Percentiles rank a stretch among this genome's conserved stretches.
Evolutionary conservation across 2,888 invertebrate genomes (phyloP).

Genomic region (Thalpophila matura): DNA sequence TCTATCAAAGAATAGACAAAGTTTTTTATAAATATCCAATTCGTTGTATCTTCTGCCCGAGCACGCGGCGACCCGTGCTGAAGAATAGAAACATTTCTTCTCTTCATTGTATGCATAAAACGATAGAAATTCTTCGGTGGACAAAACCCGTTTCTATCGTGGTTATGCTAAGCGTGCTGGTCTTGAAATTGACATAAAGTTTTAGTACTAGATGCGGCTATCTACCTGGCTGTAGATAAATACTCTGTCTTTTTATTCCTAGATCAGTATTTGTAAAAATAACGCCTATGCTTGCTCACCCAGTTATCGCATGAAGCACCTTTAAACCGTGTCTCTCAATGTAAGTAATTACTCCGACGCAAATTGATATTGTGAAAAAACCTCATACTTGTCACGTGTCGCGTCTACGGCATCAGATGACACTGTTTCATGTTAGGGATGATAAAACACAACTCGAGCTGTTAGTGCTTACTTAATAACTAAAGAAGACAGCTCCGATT

Average conservation of each 20-base stretch:
- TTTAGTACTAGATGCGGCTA: constrained; percentile 2
- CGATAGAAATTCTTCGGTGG: no score
- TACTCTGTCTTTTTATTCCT: not conserved
- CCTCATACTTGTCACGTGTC: constrained; percentile 33
- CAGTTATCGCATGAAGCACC: constrained; percentile 30
- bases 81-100: no score
- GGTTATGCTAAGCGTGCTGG: no score
- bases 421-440: constrained; percentile 35
- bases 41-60: no score
- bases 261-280: constrained; percentile 1
- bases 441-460: not conserved
- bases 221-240: no score
- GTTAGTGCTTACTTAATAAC: not conserved
- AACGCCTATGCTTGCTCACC: constrained; percentile 9
- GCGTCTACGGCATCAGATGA: constrained; percentile 18
- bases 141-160: no score
- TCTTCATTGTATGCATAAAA: no score
- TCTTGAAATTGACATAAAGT: no score
- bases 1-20: no score
- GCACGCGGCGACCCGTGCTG: no score
- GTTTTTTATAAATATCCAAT: no score
- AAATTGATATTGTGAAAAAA: constrained; percentile 59
- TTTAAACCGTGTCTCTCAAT: constrained; percentile 23
- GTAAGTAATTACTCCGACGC: constrained; percentile 41
- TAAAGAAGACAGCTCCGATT: not conserved